Evolutionary conservation across 2,797 vertebrate species (phyloP).

Genomic region (Coranthus polyacanthus): DNA sequence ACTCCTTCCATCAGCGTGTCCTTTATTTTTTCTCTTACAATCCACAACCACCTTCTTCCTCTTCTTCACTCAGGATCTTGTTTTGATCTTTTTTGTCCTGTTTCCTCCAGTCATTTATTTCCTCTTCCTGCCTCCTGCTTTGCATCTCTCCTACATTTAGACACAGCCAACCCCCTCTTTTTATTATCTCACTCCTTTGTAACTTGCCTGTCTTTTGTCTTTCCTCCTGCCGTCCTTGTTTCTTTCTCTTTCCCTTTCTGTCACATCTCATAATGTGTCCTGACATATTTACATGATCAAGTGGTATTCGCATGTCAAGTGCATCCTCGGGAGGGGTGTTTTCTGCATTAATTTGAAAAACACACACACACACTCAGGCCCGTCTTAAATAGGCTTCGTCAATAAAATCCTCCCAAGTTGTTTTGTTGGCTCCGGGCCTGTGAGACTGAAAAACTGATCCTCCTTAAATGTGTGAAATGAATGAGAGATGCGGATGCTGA

Average conservation of each 20-base stretch:
- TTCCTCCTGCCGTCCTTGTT: conserved; percentile 5
- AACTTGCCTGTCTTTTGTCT: background rate
- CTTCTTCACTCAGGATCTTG: background rate
- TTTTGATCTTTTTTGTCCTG: background rate
- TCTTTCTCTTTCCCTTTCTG: conserved; percentile 9
- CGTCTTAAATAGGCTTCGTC: conserved; percentile 17
- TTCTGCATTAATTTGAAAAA: background rate
- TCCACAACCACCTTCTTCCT: background rate
- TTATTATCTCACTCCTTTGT: background rate
- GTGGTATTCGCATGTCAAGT: conserved; percentile 35
- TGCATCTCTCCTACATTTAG: background rate
- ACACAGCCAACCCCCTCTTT: background rate
- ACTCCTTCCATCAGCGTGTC: too few species aligned
- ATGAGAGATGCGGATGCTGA: background rate
- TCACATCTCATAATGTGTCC: conserved; percentile 37
- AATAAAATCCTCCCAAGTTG: conserved; percentile 11
- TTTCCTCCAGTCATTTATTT: background rate
- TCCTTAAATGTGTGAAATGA: conserved; percentile 9
- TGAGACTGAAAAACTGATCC: background rate
- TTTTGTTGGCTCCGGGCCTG: conserved; percentile 3
- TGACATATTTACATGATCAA: conserved; percentile 44
- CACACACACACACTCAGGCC: conserved; percentile 4
- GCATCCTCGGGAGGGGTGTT: conserved; percentile 24
- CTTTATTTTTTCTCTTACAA: background rate
- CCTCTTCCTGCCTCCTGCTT: background rate